These are phyloP conservation scores for Ametastegia equiseti DNA, from an alignment of 2,888 invertebrate genomes.

Conservation along the genomic window DNA sequence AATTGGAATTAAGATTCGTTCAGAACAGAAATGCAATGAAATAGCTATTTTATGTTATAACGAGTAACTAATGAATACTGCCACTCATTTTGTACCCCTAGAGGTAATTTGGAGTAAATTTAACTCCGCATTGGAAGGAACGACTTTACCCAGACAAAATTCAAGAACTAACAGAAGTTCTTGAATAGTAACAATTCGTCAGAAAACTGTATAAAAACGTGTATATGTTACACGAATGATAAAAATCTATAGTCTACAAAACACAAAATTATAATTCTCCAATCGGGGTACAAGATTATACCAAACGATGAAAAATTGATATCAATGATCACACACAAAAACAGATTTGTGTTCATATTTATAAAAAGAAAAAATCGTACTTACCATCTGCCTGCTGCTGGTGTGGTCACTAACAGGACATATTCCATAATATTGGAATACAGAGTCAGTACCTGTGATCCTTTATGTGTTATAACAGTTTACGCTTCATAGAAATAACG, in stretches of 20 bases:
- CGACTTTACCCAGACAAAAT: too few relatives aligned
- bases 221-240: neutral
- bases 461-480: constrained; percentile 34
- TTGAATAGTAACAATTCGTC: too few relatives aligned
- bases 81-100: too few relatives aligned
- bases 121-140: too few relatives aligned
- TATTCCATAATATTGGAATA: constrained; percentile 34
- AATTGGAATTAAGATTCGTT: too few relatives aligned
- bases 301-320: neutral
- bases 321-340: neutral
- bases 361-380: constrained; percentile 56
- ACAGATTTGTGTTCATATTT: constrained; percentile 48
- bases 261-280: neutral
- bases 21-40: too few relatives aligned
- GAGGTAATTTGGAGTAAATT: too few relatives aligned
- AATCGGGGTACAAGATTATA: neutral
- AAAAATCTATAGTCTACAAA: neutral
- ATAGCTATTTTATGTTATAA: too few relatives aligned
- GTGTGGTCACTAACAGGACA: constrained; percentile 56
- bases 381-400: constrained; percentile 66
- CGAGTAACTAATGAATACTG: too few relatives aligned
- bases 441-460: constrained; percentile 9
- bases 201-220: too few relatives aligned
- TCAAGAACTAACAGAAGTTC: too few relatives aligned
- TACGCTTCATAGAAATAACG: constrained; percentile 11